Evolutionary conservation across 2,113 vertebrate species (phyloP).

Genomic region (Misgurnus anguillicaudatus): DNA sequence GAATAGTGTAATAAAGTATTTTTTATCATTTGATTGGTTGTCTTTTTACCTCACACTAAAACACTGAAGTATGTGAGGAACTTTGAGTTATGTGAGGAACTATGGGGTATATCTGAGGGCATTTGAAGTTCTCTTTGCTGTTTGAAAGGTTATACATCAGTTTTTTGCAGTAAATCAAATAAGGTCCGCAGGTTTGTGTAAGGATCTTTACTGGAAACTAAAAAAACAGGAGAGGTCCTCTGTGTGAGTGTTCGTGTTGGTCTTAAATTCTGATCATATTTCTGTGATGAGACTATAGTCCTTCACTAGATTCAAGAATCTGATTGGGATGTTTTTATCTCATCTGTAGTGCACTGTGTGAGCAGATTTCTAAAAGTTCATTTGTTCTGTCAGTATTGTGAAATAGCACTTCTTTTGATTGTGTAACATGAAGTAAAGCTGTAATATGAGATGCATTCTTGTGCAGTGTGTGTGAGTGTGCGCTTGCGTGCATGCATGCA

Average conservation of each 20-base stretch:
- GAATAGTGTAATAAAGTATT: constrained; percentile 75
- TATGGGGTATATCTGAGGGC: no score
- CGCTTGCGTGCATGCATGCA: no score
- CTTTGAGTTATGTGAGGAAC: background rate
- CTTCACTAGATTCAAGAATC: background rate
- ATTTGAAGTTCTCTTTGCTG: no score
- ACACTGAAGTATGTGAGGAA: no score
- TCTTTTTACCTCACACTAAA: constrained; percentile 16
- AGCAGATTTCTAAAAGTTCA: no score
- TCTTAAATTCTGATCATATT: background rate
- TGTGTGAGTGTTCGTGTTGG: constrained; percentile 27
- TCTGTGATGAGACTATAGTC: background rate
- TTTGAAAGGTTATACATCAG: no score
- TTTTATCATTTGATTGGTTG: constrained; percentile 63
- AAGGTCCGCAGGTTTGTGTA: no score
- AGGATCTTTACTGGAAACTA: no score
- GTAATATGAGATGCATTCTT: background rate
- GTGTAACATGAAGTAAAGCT: background rate
- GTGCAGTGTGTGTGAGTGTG: no score
- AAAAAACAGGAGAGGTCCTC: background rate
- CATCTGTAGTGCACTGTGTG: background rate
- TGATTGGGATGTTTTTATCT: background rate
- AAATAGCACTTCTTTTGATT: background rate
- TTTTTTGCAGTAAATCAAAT: no score
- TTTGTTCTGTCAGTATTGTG: background rate